A percentile compares a stretch with the other conserved stretches of the same genome.
These are phyloP conservation scores for Eumaeus atala DNA, from an alignment of 1,140 invertebrate genomes.

Conservation along the genomic window DNA sequence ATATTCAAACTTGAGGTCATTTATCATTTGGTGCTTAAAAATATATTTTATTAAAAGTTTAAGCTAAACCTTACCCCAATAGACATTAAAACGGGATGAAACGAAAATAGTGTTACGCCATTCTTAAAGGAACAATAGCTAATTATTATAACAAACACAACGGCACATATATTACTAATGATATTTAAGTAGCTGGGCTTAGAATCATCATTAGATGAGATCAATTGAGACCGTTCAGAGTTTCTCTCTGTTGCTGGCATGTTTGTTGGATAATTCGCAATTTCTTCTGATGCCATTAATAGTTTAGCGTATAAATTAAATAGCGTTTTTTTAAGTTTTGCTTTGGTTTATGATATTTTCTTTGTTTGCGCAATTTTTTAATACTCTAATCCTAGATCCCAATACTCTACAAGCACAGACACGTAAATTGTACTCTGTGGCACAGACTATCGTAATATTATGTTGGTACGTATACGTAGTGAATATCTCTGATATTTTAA, in stretches of 20 bases:
- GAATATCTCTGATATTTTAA: too few relatives aligned
- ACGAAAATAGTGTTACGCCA: conserved; percentile 49
- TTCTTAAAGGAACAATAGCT: conserved; percentile 46
- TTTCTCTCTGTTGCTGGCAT: conserved; percentile 1
- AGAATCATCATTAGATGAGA: conserved; percentile 24
- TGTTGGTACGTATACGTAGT: too few relatives aligned
- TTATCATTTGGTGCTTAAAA: background rate
- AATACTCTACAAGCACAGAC: too few relatives aligned
- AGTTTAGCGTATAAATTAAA: too few relatives aligned
- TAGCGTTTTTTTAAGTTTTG: too few relatives aligned
- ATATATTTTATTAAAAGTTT: conserved; percentile 10
- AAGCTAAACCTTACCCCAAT: conserved; percentile 26
- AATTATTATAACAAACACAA: conserved; percentile 41
- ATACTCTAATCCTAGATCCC: too few relatives aligned
- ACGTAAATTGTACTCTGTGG: too few relatives aligned
- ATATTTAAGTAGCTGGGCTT: conserved; percentile 49
- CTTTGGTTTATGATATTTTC: too few relatives aligned
- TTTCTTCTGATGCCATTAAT: too few relatives aligned
- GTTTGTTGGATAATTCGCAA: background rate
- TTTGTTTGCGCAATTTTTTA: too few relatives aligned
- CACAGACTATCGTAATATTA: too few relatives aligned
- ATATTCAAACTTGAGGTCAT: too few relatives aligned
- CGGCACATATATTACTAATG: conserved; percentile 37
- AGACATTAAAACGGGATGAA: conserved; percentile 33
- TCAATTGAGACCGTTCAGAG: conserved; percentile 1